Percentiles rank a stretch among this genome's conserved stretches.
Evolutionary conservation across 2,888 invertebrate genomes (phyloP).

Genomic region (Drosophila paramelanica): DNA sequence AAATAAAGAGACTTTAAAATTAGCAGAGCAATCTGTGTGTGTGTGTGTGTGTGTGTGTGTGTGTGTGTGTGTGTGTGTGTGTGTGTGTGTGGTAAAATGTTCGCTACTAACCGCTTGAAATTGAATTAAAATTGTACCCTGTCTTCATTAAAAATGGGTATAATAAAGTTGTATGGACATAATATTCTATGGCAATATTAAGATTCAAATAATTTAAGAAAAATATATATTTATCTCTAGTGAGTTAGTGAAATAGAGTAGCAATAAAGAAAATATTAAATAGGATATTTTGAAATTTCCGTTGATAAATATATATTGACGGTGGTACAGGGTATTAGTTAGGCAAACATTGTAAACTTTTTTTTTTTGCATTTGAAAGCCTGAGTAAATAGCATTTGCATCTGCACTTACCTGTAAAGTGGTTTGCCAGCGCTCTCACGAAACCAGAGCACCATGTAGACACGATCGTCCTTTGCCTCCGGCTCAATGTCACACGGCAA

Average conservation of each 20-base stretch:
- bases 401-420: slow-evolving; percentile 91
- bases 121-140: slow-evolving; percentile 51
- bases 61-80: slow-evolving; percentile 1
- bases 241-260: no score
- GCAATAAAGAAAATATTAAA: not conserved
- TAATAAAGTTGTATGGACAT: not conserved
- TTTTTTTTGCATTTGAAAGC: slow-evolving; percentile 8
- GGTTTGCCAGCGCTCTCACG: slow-evolving; percentile 94
- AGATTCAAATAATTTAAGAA: no score
- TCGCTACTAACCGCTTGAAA: slow-evolving; percentile 32
- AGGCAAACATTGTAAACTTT: not conserved
- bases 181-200: no score
- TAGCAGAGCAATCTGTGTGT: slow-evolving; percentile 21
- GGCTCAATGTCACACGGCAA: slow-evolving; percentile 96
- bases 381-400: slow-evolving; percentile 10
- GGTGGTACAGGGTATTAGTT: not conserved
- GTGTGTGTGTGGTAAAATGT: not conserved
- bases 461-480: slow-evolving; percentile 92
- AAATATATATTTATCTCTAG: no score
- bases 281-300: not conserved
- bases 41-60: no score
- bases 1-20: slow-evolving; percentile 46
- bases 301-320: not conserved
- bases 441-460: slow-evolving; percentile 97
- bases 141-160: not conserved